A percentile compares a stretch with the other conserved stretches of the same genome.
Evolutionary conservation across 2,888 invertebrate species (phyloP).

Genomic region (Cetonia aurata): DNA sequence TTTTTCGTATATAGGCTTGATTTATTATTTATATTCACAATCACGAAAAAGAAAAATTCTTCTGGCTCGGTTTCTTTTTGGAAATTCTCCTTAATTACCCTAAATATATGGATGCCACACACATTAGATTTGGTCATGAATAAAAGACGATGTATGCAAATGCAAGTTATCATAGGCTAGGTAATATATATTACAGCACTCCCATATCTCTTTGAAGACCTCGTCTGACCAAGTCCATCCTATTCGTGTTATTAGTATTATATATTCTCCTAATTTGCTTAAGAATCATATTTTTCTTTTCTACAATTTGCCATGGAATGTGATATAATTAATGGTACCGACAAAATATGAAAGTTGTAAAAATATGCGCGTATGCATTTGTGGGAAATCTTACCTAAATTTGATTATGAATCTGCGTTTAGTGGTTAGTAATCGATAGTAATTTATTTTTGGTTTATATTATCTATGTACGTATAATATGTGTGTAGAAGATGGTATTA

Average conservation of each 20-base stretch:
- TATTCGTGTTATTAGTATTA: slow-evolving; percentile 16
- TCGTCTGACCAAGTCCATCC: slow-evolving; percentile 1
- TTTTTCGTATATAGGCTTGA: too few species aligned
- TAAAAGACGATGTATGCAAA: slow-evolving; percentile 12
- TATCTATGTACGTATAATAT: too few species aligned
- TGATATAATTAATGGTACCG: slow-evolving; percentile 26
- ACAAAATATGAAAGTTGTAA: slow-evolving; percentile 23
- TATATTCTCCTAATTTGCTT: slow-evolving; percentile 23
- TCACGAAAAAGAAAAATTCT: background rate
- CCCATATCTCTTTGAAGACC: slow-evolving; percentile 27
- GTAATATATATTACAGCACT: slow-evolving; percentile 20
- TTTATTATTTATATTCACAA: too few species aligned
- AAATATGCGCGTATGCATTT: slow-evolving; percentile 7
- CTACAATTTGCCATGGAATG: slow-evolving; percentile 25
- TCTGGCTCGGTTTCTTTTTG: background rate
- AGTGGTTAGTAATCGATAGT: slow-evolving; percentile 2
- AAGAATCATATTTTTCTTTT: slow-evolving; percentile 35
- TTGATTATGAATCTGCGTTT: too few species aligned
- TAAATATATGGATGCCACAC: background rate
- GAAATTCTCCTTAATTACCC: background rate
- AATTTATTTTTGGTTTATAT: background rate
- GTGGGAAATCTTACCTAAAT: background rate
- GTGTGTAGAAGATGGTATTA: too few species aligned
- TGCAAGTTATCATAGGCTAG: slow-evolving; percentile 12
- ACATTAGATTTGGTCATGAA: slow-evolving; percentile 2